A percentile compares a stretch with the other conserved stretches of the same genome.
Conservation (phyloP, 2,888 invertebrate genomes). For the Belgica antarctica region DNA sequence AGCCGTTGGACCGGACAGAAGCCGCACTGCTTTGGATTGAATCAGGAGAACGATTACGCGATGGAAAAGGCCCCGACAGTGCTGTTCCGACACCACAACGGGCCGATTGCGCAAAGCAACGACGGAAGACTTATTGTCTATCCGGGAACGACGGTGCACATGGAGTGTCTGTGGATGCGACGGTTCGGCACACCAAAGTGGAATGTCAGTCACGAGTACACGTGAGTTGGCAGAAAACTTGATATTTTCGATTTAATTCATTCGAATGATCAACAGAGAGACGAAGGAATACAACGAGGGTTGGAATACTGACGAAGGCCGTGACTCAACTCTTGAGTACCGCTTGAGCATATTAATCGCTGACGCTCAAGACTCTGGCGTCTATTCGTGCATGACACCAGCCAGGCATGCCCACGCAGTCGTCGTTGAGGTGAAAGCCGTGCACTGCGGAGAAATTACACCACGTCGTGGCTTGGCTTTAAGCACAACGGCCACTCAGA, state of each 20-base stretch:
- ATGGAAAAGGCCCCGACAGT: slow-evolving; percentile 85
- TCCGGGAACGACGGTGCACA: slow-evolving; percentile 79
- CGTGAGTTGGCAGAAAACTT: slow-evolving; percentile 52
- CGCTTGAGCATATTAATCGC: slow-evolving; percentile 78
- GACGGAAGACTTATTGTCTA: slow-evolving; percentile 82
- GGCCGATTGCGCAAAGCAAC: slow-evolving; percentile 82
- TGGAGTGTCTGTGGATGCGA: slow-evolving; percentile 86
- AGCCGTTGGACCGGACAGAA: slow-evolving; percentile 79
- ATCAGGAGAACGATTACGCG: slow-evolving; percentile 83
- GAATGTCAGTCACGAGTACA: slow-evolving; percentile 66
- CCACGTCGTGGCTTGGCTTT: slow-evolving; percentile 71
- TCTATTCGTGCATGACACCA: slow-evolving; percentile 81
- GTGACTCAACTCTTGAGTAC: slow-evolving; percentile 77
- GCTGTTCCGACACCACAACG: slow-evolving; percentile 74
- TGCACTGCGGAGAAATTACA: slow-evolving; percentile 62
- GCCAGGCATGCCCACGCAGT: slow-evolving; percentile 57
- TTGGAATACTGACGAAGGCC: slow-evolving; percentile 77
- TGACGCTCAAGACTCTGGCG: slow-evolving; percentile 77
- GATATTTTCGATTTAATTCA: slow-evolving; percentile 36
- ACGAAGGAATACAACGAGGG: slow-evolving; percentile 70
- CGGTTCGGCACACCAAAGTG: slow-evolving; percentile 83
- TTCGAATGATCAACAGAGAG: slow-evolving; percentile 38
- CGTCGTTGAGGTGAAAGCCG: slow-evolving; percentile 27
- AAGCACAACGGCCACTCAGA: slow-evolving; percentile 67
- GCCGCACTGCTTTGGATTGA: slow-evolving; percentile 76